These are phyloP conservation scores for Cheilosia vulpina DNA, from an alignment of 2,888 invertebrate genomes.

Conservation along the genomic window DNA sequence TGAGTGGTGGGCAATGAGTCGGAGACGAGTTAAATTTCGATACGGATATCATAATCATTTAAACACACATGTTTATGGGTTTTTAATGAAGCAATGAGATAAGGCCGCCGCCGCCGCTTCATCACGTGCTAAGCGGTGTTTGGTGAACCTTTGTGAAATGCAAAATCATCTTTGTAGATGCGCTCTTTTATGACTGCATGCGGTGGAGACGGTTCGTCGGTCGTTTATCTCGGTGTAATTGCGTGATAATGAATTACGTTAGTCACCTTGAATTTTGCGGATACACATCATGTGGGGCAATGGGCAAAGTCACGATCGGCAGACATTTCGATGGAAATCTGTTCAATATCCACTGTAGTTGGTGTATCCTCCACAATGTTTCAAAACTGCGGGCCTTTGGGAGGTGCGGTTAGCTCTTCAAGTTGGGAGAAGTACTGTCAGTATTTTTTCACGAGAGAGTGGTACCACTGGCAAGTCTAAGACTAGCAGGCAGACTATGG, in stretches of 20 bases:
- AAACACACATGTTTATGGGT: constrained; percentile 1
- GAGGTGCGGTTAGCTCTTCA: too few species aligned
- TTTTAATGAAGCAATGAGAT: not conserved
- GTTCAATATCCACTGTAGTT: too few species aligned
- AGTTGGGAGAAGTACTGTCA: too few species aligned
- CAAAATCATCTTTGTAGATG: not conserved
- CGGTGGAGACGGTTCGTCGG: not conserved
- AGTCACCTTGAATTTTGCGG: constrained; percentile 4
- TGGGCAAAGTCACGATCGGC: not conserved
- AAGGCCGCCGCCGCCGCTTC: not conserved
- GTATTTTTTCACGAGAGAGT: too few species aligned
- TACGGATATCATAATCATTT: not conserved
- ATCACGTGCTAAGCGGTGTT: not conserved
- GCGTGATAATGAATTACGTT: constrained; percentile 19
- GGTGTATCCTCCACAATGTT: too few species aligned
- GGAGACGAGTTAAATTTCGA: not conserved
- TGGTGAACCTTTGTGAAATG: not conserved
- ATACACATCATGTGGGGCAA: not conserved
- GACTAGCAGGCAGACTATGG: too few species aligned
- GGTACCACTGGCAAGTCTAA: too few species aligned
- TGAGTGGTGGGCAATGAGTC: not conserved
- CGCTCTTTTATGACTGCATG: not conserved
- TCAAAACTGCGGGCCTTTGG: too few species aligned
- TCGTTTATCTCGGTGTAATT: not conserved
- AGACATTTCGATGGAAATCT: too few species aligned